Conservation (phyloP, 2,888 invertebrate genomes). For the Dugesia japonica region DNA sequence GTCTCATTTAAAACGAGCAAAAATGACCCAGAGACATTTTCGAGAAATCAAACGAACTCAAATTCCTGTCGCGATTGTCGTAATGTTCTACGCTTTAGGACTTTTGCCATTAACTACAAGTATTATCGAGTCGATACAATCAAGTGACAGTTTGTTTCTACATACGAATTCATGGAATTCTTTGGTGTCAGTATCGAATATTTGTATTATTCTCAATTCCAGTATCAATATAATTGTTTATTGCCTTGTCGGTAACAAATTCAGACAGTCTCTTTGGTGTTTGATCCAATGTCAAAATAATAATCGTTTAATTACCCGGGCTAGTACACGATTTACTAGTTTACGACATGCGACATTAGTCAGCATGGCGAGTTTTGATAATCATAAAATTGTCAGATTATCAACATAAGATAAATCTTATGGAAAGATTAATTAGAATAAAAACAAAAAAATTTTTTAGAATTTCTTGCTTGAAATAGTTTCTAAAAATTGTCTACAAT, state of each 20-base stretch:
- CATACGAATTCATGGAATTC: neutral
- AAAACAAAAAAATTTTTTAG: too few relatives aligned
- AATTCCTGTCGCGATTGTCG: neutral
- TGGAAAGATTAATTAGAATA: too few relatives aligned
- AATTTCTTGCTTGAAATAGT: too few relatives aligned
- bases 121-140: neutral
- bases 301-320: neutral
- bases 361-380: neutral
- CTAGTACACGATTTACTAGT: neutral
- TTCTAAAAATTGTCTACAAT: too few relatives aligned
- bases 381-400: neutral
- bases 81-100: neutral
- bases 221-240: conserved; percentile 15
- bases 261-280: conserved; percentile 5
- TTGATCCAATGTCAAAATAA: neutral
- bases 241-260: neutral
- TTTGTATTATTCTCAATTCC: conserved; percentile 10
- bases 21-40: neutral
- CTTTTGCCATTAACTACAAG: neutral
- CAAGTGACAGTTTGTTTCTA: neutral
- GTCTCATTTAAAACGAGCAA: neutral
- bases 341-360: neutral
- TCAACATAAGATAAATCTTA: neutral
- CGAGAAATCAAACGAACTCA: neutral
- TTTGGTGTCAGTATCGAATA: neutral